These are phyloP conservation scores for Dolichoris vasculosae DNA, from an alignment of 1,140 invertebrate species.

Conservation along the genomic window DNA sequence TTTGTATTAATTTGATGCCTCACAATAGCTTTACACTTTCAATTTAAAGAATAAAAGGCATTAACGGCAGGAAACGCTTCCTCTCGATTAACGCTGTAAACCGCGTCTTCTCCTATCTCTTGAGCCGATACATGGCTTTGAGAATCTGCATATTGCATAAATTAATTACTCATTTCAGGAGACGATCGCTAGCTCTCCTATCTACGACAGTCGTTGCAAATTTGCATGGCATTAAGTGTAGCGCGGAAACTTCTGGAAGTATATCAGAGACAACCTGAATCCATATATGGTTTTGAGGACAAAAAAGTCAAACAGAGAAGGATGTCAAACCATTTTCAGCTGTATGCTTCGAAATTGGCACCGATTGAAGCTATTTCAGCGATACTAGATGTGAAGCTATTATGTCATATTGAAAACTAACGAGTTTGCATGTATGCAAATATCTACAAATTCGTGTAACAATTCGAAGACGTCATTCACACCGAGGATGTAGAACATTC, in stretches of 20 bases:
- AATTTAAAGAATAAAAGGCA: too few species aligned
- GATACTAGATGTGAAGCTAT: background rate
- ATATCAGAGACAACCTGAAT: background rate
- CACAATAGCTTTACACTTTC: too few species aligned
- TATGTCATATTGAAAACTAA: too few species aligned
- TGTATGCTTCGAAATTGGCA: background rate
- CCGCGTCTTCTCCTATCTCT: background rate
- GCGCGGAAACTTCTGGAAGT: background rate
- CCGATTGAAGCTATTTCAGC: background rate
- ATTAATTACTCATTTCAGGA: constrained; percentile 1
- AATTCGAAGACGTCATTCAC: too few species aligned
- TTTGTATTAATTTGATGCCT: too few species aligned
- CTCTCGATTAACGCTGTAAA: background rate
- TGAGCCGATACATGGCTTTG: background rate
- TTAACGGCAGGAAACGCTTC: background rate
- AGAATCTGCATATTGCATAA: constrained; percentile 4
- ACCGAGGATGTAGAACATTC: background rate
- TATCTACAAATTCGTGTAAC: too few species aligned
- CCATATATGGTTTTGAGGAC: too few species aligned
- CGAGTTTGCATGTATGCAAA: too few species aligned
- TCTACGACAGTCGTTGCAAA: background rate
- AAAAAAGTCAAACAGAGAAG: too few species aligned
- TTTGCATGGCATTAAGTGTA: background rate
- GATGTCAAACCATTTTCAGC: too few species aligned
- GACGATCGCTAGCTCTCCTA: background rate